Evolutionary conservation across 2,113 vertebrate species (phyloP).

Genomic region (Balaeniceps rex): DNA sequence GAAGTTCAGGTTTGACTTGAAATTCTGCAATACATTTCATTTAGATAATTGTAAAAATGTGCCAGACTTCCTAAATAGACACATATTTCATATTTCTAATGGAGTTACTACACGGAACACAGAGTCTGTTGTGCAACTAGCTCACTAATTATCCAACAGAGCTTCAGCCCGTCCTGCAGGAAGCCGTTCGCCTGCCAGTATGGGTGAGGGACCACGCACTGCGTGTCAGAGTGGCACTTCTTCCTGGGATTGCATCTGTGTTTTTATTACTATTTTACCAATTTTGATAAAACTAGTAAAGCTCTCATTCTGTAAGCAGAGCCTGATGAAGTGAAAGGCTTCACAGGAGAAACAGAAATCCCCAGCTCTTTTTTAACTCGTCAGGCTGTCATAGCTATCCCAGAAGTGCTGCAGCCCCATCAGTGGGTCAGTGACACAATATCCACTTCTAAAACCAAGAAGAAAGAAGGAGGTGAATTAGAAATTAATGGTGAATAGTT

Average conservation of each 20-base stretch:
- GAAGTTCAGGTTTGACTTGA: constrained; percentile 11
- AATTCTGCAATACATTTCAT: background rate
- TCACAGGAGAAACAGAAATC: background rate
- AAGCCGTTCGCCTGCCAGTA: background rate
- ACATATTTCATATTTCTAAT: background rate
- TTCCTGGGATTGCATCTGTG: background rate
- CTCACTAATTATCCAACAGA: background rate
- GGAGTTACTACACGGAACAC: background rate
- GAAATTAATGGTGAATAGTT: background rate
- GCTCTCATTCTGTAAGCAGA: background rate
- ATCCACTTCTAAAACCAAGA: background rate
- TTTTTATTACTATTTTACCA: background rate
- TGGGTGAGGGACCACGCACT: background rate
- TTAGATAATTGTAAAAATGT: background rate
- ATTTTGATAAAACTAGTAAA: background rate
- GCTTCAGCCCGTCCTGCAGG: background rate
- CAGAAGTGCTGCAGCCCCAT: background rate
- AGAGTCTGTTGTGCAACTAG: background rate
- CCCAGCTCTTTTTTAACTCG: background rate
- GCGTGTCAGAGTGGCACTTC: background rate
- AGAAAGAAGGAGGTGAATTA: background rate
- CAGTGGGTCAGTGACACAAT: background rate
- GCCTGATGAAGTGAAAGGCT: background rate
- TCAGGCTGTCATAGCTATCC: background rate
- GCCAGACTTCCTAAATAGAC: background rate